Conservation (phyloP, 1,140 invertebrate genomes). For the Orchestia grillus region DNA sequence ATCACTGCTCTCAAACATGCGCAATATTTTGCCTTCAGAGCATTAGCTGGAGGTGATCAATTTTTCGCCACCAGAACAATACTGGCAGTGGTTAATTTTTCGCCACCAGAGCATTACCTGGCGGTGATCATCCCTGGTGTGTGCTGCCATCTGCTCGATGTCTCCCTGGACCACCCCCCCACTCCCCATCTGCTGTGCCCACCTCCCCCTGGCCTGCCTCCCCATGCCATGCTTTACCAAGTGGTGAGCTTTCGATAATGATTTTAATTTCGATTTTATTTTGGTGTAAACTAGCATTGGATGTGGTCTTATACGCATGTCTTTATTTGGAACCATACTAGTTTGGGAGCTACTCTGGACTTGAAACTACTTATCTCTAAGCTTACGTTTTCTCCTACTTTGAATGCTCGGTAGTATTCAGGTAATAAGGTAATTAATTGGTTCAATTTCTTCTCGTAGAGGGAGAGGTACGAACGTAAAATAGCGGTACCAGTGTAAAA, state of each 20-base stretch:
- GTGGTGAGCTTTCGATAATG: conserved; percentile 64
- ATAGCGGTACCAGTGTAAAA: no score
- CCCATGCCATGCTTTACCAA: conserved; percentile 71
- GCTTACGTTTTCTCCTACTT: no score
- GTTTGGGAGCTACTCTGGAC: no score
- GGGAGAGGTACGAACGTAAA: no score
- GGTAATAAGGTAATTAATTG: no score
- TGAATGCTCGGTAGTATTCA: no score
- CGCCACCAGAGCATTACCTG: conserved; percentile 79
- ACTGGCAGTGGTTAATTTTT: background rate
- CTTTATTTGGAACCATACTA: background rate
- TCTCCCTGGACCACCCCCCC: conserved; percentile 83
- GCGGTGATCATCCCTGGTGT: conserved; percentile 82
- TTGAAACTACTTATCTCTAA: no score
- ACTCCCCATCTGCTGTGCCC: conserved; percentile 78
- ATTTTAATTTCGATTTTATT: background rate
- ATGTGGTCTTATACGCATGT: no score
- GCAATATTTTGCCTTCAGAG: background rate
- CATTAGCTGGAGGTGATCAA: conserved; percentile 82
- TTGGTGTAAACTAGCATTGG: background rate
- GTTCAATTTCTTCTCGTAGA: no score
- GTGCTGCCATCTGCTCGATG: conserved; percentile 84
- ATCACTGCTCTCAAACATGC: no score
- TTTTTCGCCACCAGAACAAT: no score
- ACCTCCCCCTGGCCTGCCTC: conserved; percentile 63